Base-by-base conservation (phyloP, 2,113 vertebrate genomes). In the Aspiorhynchus laticeps region DNA sequence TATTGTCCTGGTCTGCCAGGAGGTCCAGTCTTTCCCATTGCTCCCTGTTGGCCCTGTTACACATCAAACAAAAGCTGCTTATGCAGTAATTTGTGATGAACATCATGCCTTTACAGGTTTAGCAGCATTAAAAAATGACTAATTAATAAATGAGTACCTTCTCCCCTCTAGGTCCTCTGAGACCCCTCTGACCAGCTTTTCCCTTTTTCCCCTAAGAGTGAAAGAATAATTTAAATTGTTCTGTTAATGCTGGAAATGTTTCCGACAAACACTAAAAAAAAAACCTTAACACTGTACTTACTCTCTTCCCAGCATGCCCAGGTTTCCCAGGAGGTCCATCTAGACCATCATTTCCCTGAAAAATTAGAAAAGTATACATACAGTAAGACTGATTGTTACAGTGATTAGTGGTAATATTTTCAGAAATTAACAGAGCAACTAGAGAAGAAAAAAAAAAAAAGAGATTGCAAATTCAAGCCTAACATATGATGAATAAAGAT, bases 171-270 rank as follows among this genome's bases (percentile, higher is more conserved):
- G 74, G 83, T 1, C 96, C 96, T 84, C 95, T 92, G 0, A 85
- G 87, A 8, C 94, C 93, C 83, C 92, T 92, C n/a, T 51, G 90
- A 41, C 95, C 96, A 19, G 89, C 88, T 92, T 92, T 96, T 77
- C 96, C 96, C 88, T 91, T 90, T 91, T 94, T 96, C 36, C 96
- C 96, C 96, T 97, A 86, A 38, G 31, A 78, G n/a, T 63, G 4
- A 26, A 28, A 46, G 61, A 7, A 28, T 53, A 7, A 28, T 14
- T 77, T 38, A 41, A 26, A 61, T 43, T 33, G 5, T 1, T 19
- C 26, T 78, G 24, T 36, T 56, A 7, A 76, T 61, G 4, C 56
- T 43, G 8, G 8, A n/a, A 65, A 46, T 43, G 28, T 69, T 59
- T 36, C 17, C 3, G 15, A 8, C 3, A 56, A 53, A 53, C 12